Evolutionary conservation across 2,113 vertebrate species (phyloP).

Genomic region (Carollia perspicillata): DNA sequence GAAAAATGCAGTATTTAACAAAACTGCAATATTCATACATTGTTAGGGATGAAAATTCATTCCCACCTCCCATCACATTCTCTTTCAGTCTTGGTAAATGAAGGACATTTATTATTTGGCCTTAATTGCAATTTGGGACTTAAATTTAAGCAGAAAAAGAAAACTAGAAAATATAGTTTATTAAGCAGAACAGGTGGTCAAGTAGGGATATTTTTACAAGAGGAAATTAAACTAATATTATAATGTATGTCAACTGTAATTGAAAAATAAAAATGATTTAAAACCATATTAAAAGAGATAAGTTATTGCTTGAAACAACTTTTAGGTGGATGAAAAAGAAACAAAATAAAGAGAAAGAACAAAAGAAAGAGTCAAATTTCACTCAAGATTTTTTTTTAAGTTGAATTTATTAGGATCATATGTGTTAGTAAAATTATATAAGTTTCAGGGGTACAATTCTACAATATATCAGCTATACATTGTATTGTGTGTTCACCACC

Average conservation of each 20-base stretch:
- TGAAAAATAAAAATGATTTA: background rate
- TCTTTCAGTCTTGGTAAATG: background rate
- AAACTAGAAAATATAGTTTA: background rate
- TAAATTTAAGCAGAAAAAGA: background rate
- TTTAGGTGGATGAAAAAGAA: background rate
- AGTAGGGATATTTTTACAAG: background rate
- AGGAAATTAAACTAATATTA: background rate
- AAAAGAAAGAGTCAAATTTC: background rate
- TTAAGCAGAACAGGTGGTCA: background rate
- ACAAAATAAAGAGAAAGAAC: background rate
- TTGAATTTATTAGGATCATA: background rate
- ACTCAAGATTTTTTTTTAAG: background rate
- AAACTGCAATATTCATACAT: background rate
- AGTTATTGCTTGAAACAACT: background rate
- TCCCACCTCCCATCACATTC: background rate
- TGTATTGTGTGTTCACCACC: background rate
- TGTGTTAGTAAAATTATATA: too few species aligned
- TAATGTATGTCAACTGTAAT: background rate
- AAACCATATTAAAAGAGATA: background rate
- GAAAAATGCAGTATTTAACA: background rate
- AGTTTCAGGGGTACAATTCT: background rate
- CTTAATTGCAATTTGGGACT: background rate
- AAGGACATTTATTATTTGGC: background rate
- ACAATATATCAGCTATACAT: background rate
- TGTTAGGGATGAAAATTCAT: background rate